These are phyloP conservation scores for Hydra vulgaris DNA, from an alignment of 30 jellyfish, hydroid and myxozoan genomes.

Conservation along the genomic window DNA sequence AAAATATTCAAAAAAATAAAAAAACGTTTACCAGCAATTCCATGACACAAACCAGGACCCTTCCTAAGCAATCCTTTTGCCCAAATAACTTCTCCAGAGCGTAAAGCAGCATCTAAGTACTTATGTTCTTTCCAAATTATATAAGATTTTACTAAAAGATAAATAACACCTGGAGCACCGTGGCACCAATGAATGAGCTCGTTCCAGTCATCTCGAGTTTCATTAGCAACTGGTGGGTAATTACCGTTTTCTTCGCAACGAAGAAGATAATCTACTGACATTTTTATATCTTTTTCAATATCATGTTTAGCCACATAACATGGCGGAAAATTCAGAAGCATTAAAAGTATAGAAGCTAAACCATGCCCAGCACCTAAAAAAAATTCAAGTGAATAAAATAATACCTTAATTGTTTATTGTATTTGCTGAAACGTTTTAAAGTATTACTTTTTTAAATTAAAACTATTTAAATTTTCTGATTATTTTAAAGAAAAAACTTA, in stretches of 20 bases:
- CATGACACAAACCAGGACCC: conserved; percentile 99
- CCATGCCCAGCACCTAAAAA: conserved; percentile 98
- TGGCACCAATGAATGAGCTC: conserved; percentile 98
- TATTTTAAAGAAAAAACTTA: too few species aligned
- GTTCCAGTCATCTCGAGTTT: conserved; percentile 86
- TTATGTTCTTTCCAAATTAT: conserved; percentile 84
- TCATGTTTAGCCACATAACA: conserved; percentile 57
- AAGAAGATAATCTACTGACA: conserved; percentile 57
- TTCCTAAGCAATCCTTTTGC: conserved; percentile 74
- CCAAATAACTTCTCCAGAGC: conserved; percentile 90
- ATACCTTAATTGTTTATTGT: too few species aligned
- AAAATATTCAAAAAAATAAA: not conserved
- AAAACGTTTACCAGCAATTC: conserved; percentile 68
- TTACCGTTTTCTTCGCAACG: conserved; percentile 71
- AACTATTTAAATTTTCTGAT: too few species aligned
- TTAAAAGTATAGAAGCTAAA: conserved; percentile 47
- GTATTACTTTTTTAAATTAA: too few species aligned
- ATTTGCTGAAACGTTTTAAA: too few species aligned
- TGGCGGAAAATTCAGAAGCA: conserved; percentile 67
- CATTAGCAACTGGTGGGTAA: conserved; percentile 87
- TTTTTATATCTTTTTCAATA: conserved; percentile 75
- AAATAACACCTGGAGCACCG: conserved; percentile 91
- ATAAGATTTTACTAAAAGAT: conserved; percentile 72
- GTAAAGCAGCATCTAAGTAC: conserved; percentile 64
- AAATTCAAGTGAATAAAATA: not conserved